phyloP scores from a whole-genome alignment of 2,113 vertebrate genomes.

The Ciconia maguari region DNA sequence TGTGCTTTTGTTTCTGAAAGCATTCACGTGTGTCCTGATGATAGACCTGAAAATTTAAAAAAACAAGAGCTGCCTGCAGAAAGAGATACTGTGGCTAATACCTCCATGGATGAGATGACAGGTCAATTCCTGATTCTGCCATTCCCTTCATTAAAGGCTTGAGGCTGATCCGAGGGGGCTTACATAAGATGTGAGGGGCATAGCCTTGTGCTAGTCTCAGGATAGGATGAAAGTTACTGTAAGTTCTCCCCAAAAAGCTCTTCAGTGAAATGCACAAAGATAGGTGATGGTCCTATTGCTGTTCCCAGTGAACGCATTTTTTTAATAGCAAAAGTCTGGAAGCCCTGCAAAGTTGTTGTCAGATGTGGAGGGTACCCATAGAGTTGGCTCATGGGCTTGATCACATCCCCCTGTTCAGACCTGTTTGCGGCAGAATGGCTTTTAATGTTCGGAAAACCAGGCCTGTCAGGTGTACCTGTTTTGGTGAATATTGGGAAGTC shows the following conservation, averaged over 20 bases:
- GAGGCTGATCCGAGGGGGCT: fast-evolving
- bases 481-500: neutral
- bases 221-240: neutral
- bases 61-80: neutral
- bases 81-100: neutral
- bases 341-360: neutral
- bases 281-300: neutral
- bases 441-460: neutral
- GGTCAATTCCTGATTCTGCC: neutral
- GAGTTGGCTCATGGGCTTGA: neutral
- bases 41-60: neutral
- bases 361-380: neutral
- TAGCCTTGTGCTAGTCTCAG: neutral
- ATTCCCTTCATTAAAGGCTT: neutral
- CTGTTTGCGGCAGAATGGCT: neutral
- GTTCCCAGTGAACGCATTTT: neutral
- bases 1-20: neutral
- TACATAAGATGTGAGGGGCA: neutral
- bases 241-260: neutral
- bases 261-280: neutral
- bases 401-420: fast-evolving
- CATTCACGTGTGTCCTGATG: fast-evolving
- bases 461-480: neutral
- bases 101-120: neutral
- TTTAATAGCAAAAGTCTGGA: neutral